Evolutionary conservation across 2,888 invertebrate species (phyloP), one percentile per base, ranked within the genome.

Genomic region (Nomada lathburiana): DNA sequence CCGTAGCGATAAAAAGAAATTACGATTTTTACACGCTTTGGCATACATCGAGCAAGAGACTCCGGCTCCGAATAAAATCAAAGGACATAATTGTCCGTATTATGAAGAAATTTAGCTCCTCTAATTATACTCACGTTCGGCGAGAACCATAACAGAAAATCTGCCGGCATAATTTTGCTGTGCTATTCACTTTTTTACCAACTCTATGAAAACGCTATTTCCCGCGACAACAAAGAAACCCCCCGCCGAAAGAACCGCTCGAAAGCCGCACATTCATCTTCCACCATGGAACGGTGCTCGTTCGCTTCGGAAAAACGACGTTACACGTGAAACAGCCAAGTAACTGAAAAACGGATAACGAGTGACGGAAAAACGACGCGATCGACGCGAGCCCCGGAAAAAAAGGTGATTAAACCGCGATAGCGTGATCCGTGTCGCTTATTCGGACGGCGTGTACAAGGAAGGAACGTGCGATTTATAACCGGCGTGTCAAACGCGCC

Each of bases 371-470:
- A 53, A 67, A 55, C 42, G 11, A 11, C 13, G 29, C 23, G 36
- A 47, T 62, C 44, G 20, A 44, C 60, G 44, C 29, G 20, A 62
- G 50, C 42, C 57, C 1, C 23, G 4, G 13, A 1, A 18, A 73
- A 57, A 47, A 36, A 36, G 23, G 18, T 23, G 71, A 71, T 76
- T 64, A 57, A 76, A 59, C 64, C 57, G 20, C 52, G 26, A 47
- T 59, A 55, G 55, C 20, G 73, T 60, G 23, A 23, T 23, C 47
- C 26, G 29, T 7, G 9, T 16, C 29, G 52, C 59, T 36, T 36
- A 36, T 36, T 36, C 36, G 7, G 7, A 9, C 7, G 36, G 36
- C 7, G 7, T 36, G 7, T 7, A 9, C 50, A 42, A 47, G 73
- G 42, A 1, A 26, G 64, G 13, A 23, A 59, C 53, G 53, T 4